Conservation (phyloP, 1,140 invertebrate genomes). For the Lysiphlebus fabarum region DNA sequence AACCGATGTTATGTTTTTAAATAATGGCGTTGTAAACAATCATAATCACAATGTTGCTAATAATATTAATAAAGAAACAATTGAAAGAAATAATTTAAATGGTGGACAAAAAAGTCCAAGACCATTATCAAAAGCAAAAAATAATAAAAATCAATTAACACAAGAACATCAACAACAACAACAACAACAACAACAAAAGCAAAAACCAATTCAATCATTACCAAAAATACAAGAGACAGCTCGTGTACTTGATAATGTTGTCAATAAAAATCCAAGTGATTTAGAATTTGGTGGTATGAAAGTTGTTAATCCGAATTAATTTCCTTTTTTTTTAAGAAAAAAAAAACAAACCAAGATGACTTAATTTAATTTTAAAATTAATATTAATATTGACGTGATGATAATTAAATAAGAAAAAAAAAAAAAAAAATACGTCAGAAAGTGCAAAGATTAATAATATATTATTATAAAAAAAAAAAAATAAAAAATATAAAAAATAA, state of each 20-base stretch:
- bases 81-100: conserved; percentile 5
- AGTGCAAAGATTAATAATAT: neutral
- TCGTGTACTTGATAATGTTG: conserved; percentile 11
- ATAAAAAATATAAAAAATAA: neutral
- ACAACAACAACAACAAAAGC: neutral
- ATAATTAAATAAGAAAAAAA: too few relatives aligned
- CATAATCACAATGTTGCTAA: conserved; percentile 34
- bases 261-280: conserved; percentile 13
- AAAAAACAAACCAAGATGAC: too few relatives aligned
- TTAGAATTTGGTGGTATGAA: conserved; percentile 12
- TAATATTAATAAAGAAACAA: conserved; percentile 11
- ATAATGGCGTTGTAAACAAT: conserved; percentile 41
- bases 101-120: neutral
- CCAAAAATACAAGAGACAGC: conserved; percentile 9
- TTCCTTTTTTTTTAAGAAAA: too few relatives aligned
- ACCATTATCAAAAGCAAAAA: neutral
- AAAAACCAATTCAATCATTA: neutral
- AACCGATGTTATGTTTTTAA: conserved; percentile 40
- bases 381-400: too few relatives aligned
- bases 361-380: too few relatives aligned
- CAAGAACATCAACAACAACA: too few relatives aligned
- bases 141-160: neutral
- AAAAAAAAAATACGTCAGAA: neutral
- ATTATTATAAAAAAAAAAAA: conserved; percentile 2
- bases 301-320: conserved; percentile 19